phyloP scores from a whole-genome alignment of 2,888 invertebrate species.

The Phaonia tiefii region DNA sequence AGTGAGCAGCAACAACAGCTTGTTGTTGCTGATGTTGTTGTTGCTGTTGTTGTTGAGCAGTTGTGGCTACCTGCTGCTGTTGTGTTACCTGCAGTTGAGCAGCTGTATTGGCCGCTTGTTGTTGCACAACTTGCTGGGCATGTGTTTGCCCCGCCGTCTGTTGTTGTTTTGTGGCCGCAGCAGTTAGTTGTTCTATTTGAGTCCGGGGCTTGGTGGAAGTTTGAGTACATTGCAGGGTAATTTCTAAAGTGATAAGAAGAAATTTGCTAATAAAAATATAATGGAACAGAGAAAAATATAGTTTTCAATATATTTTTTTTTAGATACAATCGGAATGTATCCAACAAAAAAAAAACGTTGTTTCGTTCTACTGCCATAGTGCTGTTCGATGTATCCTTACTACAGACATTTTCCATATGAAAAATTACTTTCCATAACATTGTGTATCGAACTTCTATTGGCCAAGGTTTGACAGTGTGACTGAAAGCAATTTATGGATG shows the following conservation, averaged over 20 bases:
- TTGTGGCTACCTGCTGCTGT: slow-evolving; percentile 66
- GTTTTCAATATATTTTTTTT: too few relatives aligned
- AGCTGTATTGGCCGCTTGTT: slow-evolving; percentile 68
- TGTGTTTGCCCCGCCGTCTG: slow-evolving; percentile 57
- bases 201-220: slow-evolving; percentile 81
- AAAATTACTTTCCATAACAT: too few relatives aligned
- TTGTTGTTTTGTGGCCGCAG: slow-evolving; percentile 79
- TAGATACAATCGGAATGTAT: too few relatives aligned
- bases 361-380: too few relatives aligned
- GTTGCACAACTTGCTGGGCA: slow-evolving; percentile 68
- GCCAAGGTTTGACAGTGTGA: too few relatives aligned
- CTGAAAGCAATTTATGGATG: too few relatives aligned
- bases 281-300: too few relatives aligned
- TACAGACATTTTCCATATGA: too few relatives aligned
- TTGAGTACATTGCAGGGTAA: slow-evolving; percentile 78
- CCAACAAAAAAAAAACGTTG: too few relatives aligned
- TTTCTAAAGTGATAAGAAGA: slow-evolving; percentile 72
- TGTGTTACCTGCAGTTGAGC: slow-evolving; percentile 43
- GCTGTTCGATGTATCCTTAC: too few relatives aligned
- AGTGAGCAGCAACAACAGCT: slow-evolving; percentile 74
- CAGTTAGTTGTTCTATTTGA: slow-evolving; percentile 80
- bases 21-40: slow-evolving; percentile 70
- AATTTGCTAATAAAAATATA: slow-evolving; percentile 34
- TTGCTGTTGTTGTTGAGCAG: slow-evolving; percentile 65
- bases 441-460: too few relatives aligned